phyloP scores from a whole-genome alignment of 2,113 vertebrate species.

The Poeciliopsis retropinna region DNA sequence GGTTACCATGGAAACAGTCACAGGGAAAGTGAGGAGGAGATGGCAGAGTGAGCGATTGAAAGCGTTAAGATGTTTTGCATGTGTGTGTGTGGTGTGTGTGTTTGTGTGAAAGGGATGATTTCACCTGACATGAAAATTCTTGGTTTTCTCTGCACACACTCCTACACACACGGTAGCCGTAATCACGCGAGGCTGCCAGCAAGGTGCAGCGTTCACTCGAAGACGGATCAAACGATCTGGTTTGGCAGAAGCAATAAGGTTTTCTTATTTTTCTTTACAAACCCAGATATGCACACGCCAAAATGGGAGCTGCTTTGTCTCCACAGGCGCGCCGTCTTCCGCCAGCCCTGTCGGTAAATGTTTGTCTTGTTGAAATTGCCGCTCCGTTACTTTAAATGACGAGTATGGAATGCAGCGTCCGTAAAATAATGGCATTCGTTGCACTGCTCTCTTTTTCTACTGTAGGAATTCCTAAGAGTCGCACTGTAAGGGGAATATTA shows the following conservation, averaged over 20 bases:
- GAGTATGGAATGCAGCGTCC: too few relatives aligned
- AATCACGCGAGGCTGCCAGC: slow-evolving; percentile 24
- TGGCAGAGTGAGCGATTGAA: slow-evolving; percentile 32
- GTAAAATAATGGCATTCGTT: background rate
- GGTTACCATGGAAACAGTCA: slow-evolving; percentile 78
- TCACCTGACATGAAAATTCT: slow-evolving; percentile 65
- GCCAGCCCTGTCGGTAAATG: background rate
- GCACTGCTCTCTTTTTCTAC: background rate
- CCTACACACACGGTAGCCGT: slow-evolving; percentile 27
- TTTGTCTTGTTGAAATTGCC: background rate
- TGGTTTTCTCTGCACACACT: slow-evolving; percentile 32
- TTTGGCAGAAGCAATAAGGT: background rate
- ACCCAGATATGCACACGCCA: background rate
- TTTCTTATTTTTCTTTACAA: background rate
- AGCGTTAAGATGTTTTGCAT: slow-evolving; percentile 33
- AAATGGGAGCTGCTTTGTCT: background rate
- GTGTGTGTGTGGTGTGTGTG: background rate
- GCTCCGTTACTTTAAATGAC: background rate
- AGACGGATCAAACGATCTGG: slow-evolving; percentile 51
- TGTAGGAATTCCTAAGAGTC: too few relatives aligned
- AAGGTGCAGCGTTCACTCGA: slow-evolving; percentile 12
- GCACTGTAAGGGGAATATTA: too few relatives aligned
- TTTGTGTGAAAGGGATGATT: slow-evolving; percentile 55
- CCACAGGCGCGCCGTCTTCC: background rate
- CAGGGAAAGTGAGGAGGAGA: slow-evolving; percentile 34